Conservation (phyloP, 2,888 invertebrate species). For the Notocelia uddmanniana region DNA sequence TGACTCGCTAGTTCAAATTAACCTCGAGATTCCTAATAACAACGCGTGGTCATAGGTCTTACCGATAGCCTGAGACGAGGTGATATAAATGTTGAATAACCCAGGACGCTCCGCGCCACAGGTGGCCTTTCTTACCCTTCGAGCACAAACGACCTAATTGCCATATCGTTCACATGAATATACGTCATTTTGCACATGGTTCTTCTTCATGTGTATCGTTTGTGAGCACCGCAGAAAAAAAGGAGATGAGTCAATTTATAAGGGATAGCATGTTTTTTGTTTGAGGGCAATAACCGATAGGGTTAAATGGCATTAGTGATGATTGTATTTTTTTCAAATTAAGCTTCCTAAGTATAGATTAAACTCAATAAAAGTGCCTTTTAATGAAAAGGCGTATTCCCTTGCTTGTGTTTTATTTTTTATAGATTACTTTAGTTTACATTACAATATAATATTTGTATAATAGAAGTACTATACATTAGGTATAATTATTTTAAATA, state of each 20-base stretch:
- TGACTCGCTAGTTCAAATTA: background rate
- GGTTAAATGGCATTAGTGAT: slow-evolving; percentile 8
- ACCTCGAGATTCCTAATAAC: background rate
- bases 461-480: no score
- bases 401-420: background rate
- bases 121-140: slow-evolving; percentile 20
- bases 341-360: background rate
- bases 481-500: no score
- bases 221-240: slow-evolving; percentile 25
- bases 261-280: slow-evolving; percentile 21
- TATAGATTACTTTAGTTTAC: no score
- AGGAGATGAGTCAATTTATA: slow-evolving; percentile 31
- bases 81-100: background rate
- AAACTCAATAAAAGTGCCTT: background rate
- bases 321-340: slow-evolving; percentile 11
- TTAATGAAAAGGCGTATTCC: background rate
- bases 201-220: slow-evolving; percentile 12
- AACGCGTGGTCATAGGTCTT: background rate
- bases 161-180: background rate
- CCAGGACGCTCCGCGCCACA: slow-evolving; percentile 24
- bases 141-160: background rate
- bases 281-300: slow-evolving; percentile 16
- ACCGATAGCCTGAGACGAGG: background rate
- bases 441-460: no score
- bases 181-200: background rate